A percentile compares a stretch with the other conserved stretches of the same genome.
phyloP scores from a whole-genome alignment of 2,888 invertebrate genomes.

The Muschampia plurimacula region DNA sequence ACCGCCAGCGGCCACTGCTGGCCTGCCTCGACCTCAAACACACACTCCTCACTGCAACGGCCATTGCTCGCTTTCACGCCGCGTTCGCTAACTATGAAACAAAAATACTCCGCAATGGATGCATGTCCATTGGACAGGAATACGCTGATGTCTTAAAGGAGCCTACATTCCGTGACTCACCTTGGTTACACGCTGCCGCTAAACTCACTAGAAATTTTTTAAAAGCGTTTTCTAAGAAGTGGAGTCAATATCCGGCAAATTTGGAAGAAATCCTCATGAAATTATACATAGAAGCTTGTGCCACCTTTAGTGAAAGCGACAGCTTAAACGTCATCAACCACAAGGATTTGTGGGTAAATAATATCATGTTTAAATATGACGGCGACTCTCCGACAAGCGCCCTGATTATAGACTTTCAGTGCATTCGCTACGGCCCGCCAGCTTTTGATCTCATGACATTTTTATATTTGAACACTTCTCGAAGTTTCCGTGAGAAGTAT shows the following conservation, averaged over 20 bases:
- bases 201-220: constrained; percentile 63
- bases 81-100: constrained; percentile 65
- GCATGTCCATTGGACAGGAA: constrained; percentile 51
- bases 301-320: constrained; percentile 54
- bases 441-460: constrained; percentile 68
- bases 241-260: constrained; percentile 46
- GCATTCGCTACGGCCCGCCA: constrained; percentile 69
- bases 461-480: constrained; percentile 63
- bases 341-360: constrained; percentile 74
- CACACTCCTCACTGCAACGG: constrained; percentile 50
- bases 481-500: constrained; percentile 57
- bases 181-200: constrained; percentile 63
- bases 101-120: not conserved
- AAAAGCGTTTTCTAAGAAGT: constrained; percentile 59
- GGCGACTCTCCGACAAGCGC: constrained; percentile 57
- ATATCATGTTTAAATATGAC: constrained; percentile 70
- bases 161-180: constrained; percentile 58
- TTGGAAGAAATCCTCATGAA: constrained; percentile 55
- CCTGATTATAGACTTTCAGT: constrained; percentile 71
- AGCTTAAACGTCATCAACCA: constrained; percentile 70
- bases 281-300: constrained; percentile 59
- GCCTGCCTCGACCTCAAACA: constrained; percentile 61
- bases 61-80: constrained; percentile 72
- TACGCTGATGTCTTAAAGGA: constrained; percentile 57
- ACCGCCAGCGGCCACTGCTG: constrained; percentile 50